Conservation (phyloP, 2,888 invertebrate genomes). For the Plebejus anna region DNA sequence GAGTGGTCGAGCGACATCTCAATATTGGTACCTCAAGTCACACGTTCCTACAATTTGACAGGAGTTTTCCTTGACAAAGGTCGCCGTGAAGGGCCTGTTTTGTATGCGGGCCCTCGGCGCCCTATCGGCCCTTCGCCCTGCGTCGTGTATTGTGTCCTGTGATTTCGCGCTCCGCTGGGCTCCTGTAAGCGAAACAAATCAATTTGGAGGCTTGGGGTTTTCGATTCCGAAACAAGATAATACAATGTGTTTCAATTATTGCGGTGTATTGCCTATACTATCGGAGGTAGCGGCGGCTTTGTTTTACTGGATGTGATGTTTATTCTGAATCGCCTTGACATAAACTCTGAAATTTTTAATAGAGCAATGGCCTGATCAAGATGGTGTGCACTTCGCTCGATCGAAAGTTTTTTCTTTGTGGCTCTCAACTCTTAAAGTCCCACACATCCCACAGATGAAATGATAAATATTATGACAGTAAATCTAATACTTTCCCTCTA, state of each 20-base stretch:
- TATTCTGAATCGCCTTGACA: no score
- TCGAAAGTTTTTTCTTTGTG: no score
- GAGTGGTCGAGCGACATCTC: not conserved
- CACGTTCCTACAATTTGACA: conserved; percentile 1
- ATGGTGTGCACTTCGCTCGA: no score
- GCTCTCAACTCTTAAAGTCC: no score
- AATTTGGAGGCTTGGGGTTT: not conserved
- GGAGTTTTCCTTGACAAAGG: conserved; percentile 2
- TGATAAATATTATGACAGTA: no score
- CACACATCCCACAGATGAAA: no score
- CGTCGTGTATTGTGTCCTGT: conserved; percentile 4
- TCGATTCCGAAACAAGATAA: conserved; percentile 1
- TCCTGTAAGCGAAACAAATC: conserved; percentile 13
- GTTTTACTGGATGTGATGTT: no score
- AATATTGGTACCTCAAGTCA: not conserved
- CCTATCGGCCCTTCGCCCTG: not conserved
- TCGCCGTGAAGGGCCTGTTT: not conserved
- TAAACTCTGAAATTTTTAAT: no score
- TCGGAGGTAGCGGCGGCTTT: not conserved
- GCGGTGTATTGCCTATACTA: not conserved
- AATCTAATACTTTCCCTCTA: no score
- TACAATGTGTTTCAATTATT: conserved; percentile 1
- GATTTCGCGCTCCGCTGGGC: conserved; percentile 9
- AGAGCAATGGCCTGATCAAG: no score
- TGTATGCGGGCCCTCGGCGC: not conserved